Percentiles rank a stretch among this genome's conserved stretches.
Evolutionary conservation across 2,113 vertebrate genomes (phyloP).

Genomic region (Protomyctophum bolini): DNA sequence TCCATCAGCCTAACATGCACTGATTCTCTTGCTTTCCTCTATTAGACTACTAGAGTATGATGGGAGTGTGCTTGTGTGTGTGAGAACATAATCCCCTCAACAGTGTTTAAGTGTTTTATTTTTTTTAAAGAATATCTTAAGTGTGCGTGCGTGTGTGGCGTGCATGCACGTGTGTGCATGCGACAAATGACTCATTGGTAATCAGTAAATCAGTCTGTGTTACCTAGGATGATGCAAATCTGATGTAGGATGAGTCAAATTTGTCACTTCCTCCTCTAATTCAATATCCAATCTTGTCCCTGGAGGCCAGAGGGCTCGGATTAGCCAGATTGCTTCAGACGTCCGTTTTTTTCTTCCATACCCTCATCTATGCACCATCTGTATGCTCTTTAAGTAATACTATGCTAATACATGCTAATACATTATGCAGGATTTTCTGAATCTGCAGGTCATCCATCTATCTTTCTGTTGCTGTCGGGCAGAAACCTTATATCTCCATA

Average conservation of each 20-base stretch:
- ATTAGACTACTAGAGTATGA: conserved; percentile 11
- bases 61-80: conserved; percentile 4
- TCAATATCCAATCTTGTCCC: conserved; percentile 55
- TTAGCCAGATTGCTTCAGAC: conserved; percentile 37
- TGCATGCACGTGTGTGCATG: not conserved
- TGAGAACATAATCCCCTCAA: too few species aligned
- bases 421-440: conserved; percentile 10
- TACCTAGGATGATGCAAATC: conserved; percentile 54
- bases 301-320: conserved; percentile 34
- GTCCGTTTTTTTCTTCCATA: conserved; percentile 17
- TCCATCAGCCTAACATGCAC: conserved; percentile 40
- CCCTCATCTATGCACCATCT: conserved; percentile 52
- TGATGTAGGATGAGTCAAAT: conserved; percentile 46
- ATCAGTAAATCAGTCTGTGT: conserved; percentile 33
- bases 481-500: too few species aligned
- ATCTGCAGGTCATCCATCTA: conserved; percentile 38
- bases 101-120: too few species aligned
- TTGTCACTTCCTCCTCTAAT: conserved; percentile 57
- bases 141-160: not conserved
- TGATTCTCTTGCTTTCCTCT: not conserved
- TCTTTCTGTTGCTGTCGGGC: not conserved
- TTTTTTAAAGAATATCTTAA: not conserved
- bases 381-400: conserved; percentile 23
- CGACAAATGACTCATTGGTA: conserved; percentile 46
- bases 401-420: not conserved